phyloP scores from a whole-genome alignment of 2,113 vertebrate genomes.

The Neolamprologus caudopunctatus region DNA sequence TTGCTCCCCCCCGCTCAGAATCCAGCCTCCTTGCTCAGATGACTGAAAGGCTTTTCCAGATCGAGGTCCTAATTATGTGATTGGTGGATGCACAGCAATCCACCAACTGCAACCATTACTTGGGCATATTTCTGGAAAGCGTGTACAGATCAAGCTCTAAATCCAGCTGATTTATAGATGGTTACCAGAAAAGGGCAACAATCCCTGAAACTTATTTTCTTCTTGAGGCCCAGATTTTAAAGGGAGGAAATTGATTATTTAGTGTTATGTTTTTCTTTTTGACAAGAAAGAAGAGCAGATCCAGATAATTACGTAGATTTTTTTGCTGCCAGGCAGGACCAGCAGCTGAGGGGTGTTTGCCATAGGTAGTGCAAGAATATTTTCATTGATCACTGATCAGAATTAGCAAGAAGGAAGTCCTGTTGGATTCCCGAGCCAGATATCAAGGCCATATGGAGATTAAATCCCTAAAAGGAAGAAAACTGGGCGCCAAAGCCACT shows the following conservation, averaged over 20 bases:
- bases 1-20: not conserved
- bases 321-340: not conserved
- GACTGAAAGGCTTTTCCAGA: not conserved
- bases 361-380: not conserved
- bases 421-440: not conserved
- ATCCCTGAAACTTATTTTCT: not conserved
- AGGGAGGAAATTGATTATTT: not conserved
- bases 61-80: not conserved
- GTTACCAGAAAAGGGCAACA: not conserved
- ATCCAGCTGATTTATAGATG: not conserved
- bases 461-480: not conserved
- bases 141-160: not conserved
- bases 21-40: not conserved
- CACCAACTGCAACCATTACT: not conserved
- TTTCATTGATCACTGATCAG: not conserved
- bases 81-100: not conserved
- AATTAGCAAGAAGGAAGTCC: not conserved
- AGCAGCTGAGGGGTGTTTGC: not conserved
- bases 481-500: not conserved
- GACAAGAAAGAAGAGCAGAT: not conserved
- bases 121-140: not conserved
- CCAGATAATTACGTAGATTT: not conserved
- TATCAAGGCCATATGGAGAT: not conserved
- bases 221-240: not conserved
- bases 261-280: not conserved